Base-by-base conservation (phyloP, 2,113 vertebrate genomes). In the Gymnogyps californianus region DNA sequence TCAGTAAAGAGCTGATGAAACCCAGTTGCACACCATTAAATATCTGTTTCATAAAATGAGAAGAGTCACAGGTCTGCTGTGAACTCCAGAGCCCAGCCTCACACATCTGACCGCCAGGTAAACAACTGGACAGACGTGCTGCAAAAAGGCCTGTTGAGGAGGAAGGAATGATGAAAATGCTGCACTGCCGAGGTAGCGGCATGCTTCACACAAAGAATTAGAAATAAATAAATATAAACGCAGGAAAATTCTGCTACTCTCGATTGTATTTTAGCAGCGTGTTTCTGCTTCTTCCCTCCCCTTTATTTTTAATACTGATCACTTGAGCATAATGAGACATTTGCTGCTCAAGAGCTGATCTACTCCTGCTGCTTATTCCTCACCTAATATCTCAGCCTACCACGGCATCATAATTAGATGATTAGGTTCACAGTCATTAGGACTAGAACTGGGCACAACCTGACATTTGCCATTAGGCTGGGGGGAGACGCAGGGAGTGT, bases 321-420 rank as follows among this genome's bases (percentile, higher is more conserved):
- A 55, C 62, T 85, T n/a, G 2, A 86, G 47, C 29, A 64, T 77
- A 90, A 92, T 26, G 49, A 94, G 70, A 44, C 46, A 70, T 86
- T 79, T 29, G 54, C 54, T 74, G 36, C 66, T 91, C 61, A 79
- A 91, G 46, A 58, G 36, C 5, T 81, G 26, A 90, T 90, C 71
- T 71, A 28, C 57, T 93, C 89, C 87, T 83, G 84, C 80, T 91
- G 72, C 82, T 89, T 83, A 66, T 74, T 93, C 54, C 61, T 87
- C 62, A 85, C 72, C 86, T 72, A 88, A 21, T 42, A 92, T 34
- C 69, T 65, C 74, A 83, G 49, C 14, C 70, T 93, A 62, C 34
- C 21, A 64, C 1, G 0, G 62, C 31, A 61, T 26, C 31, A 20
- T 67, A 87, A 88, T 89, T 67, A 86, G 67, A 62, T 40, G n/a